Conservation (phyloP, 2,888 invertebrate genomes). For the Dasysyrphus tricinctus region DNA sequence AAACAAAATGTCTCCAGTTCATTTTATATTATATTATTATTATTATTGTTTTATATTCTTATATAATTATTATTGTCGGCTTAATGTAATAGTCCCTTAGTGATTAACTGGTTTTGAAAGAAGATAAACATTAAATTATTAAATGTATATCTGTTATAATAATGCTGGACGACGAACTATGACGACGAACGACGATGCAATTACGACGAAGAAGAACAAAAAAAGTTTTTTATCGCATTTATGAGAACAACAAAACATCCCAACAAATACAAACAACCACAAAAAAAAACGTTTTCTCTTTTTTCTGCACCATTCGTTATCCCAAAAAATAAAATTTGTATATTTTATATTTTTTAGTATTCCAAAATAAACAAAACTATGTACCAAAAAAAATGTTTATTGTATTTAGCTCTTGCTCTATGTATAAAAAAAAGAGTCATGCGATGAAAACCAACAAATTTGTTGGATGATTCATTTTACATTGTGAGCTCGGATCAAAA, state of each 20-base stretch:
- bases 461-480: conserved; percentile 21
- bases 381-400: conserved; percentile 58
- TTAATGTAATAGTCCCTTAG: conserved; percentile 69
- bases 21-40: conserved; percentile 42
- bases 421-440: neutral
- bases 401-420: neutral
- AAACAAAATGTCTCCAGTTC: conserved; percentile 58
- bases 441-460: neutral
- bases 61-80: conserved; percentile 65
- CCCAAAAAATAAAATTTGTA: conserved; percentile 72
- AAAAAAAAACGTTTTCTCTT: conserved; percentile 38
- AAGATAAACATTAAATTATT: conserved; percentile 19
- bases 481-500: neutral
- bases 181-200: conserved; percentile 69
- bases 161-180: conserved; percentile 55
- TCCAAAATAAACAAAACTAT: conserved; percentile 75
- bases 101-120: conserved; percentile 58
- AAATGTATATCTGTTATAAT: conserved; percentile 44
- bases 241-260: conserved; percentile 38
- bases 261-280: conserved; percentile 17
- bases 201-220: conserved; percentile 66
- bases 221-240: conserved; percentile 69
- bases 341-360: conserved; percentile 76
- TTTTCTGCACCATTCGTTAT: conserved; percentile 73
- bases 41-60: conserved; percentile 48